Percentiles rank a stretch among this genome's conserved stretches.
Conservation (phyloP, 2,888 invertebrate genomes). For the Lasioglossum vierecki region DNA sequence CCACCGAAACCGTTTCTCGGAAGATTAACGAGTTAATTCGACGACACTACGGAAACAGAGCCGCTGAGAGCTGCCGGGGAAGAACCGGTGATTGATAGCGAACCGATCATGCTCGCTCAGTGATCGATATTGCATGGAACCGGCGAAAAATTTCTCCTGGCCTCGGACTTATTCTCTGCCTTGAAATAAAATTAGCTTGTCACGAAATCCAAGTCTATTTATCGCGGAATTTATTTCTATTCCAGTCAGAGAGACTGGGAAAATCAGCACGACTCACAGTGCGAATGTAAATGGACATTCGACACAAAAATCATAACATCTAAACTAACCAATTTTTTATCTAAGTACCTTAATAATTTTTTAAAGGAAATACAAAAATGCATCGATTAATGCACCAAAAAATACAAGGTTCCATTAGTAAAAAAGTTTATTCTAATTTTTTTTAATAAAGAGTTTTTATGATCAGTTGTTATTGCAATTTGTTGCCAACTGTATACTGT, state of each 20-base stretch:
- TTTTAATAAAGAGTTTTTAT: too few species aligned
- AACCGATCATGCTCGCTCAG: not conserved
- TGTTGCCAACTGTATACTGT: too few species aligned
- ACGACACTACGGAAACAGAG: not conserved
- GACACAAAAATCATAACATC: too few species aligned
- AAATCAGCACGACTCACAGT: not conserved
- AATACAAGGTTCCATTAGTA: too few species aligned
- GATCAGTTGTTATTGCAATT: too few species aligned
- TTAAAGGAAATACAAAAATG: too few species aligned
- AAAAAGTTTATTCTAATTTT: too few species aligned
- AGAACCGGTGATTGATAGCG: not conserved
- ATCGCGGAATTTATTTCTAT: not conserved
- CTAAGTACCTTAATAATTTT: too few species aligned
- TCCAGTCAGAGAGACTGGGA: not conserved
- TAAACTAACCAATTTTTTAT: too few species aligned
- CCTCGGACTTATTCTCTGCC: not conserved
- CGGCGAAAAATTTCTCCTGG: not conserved
- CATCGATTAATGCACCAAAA: too few species aligned
- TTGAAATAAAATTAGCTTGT: not conserved
- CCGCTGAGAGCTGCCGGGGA: not conserved
- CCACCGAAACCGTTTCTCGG: conserved; percentile 21
- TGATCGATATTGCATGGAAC: not conserved
- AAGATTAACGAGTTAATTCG: conserved; percentile 37
- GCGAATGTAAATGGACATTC: too few species aligned
- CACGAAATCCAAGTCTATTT: not conserved